Conservation (phyloP, 2,113 vertebrate genomes). For the Eleginops maclovinus region DNA sequence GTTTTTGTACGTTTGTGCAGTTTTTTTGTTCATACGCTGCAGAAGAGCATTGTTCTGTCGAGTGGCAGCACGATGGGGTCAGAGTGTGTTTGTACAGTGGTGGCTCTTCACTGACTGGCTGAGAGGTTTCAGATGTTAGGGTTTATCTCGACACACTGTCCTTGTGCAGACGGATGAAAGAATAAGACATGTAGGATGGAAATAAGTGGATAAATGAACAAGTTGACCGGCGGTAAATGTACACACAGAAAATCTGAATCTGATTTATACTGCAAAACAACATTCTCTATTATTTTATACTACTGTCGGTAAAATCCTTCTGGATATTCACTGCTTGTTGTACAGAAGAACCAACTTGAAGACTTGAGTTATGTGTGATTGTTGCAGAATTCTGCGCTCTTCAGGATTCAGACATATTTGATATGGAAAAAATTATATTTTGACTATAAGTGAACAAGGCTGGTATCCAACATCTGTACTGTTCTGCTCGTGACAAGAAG, state of each 20-base stretch:
- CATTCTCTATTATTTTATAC: too few species aligned
- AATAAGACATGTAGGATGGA: not conserved
- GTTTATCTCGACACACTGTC: constrained; percentile 6
- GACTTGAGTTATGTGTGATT: too few species aligned
- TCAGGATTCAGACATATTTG: not conserved
- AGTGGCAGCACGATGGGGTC: constrained; percentile 69
- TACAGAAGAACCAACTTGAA: not conserved
- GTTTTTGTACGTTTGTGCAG: constrained; percentile 69
- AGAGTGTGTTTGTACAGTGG: constrained; percentile 79
- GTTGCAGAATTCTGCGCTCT: too few species aligned
- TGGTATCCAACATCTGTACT: not conserved
- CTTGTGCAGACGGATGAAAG: constrained; percentile 25
- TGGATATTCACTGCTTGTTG: not conserved
- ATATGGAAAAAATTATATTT: not conserved
- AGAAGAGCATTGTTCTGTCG: constrained; percentile 75
- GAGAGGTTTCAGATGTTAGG: constrained; percentile 3
- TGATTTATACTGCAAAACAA: too few species aligned
- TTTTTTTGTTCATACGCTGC: constrained; percentile 60
- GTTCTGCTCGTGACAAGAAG: too few species aligned
- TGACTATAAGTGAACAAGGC: not conserved
- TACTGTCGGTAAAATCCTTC: not conserved
- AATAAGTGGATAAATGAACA: not conserved
- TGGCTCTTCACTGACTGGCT: constrained; percentile 54
- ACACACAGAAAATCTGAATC: not conserved
- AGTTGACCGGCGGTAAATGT: not conserved